Conservation (phyloP, 23 tunicate species). For the Clavelina lepadiformis region DNA sequence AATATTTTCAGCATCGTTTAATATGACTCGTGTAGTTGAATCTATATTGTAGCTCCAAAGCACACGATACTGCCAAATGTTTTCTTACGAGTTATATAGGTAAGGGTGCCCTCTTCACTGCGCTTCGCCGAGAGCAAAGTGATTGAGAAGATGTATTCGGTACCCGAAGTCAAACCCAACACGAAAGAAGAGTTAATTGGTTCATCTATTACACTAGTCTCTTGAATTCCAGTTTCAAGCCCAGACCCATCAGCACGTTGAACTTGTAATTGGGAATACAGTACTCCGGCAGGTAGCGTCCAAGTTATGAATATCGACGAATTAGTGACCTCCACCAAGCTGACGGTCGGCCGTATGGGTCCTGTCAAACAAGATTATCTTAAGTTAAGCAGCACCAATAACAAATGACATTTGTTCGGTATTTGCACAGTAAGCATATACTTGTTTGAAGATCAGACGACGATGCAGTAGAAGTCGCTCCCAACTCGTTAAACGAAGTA, state of each 20-base stretch:
- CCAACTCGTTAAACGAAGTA: conserved; percentile 7
- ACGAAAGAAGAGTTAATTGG: not conserved
- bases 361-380: conserved; percentile 1
- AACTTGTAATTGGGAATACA: not conserved
- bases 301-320: conserved; percentile 2
- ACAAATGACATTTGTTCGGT: not conserved
- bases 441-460: too few relatives aligned
- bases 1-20: too few relatives aligned
- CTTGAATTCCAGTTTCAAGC: not conserved
- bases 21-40: too few relatives aligned
- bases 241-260: not conserved
- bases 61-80: too few relatives aligned
- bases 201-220: not conserved
- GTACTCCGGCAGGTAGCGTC: not conserved
- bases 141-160: conserved; percentile 20
- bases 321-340: conserved; percentile 4
- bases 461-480: not conserved
- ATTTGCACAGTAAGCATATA: not conserved
- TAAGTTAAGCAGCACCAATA: not conserved
- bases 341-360: conserved; percentile 20
- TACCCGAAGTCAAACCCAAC: conserved; percentile 19
- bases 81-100: conserved; percentile 24
- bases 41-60: too few relatives aligned
- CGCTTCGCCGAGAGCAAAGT: not conserved
- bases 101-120: conserved; percentile 6